Base-by-base conservation (phyloP, 2,888 invertebrate species). In the Protonemura montana region DNA sequence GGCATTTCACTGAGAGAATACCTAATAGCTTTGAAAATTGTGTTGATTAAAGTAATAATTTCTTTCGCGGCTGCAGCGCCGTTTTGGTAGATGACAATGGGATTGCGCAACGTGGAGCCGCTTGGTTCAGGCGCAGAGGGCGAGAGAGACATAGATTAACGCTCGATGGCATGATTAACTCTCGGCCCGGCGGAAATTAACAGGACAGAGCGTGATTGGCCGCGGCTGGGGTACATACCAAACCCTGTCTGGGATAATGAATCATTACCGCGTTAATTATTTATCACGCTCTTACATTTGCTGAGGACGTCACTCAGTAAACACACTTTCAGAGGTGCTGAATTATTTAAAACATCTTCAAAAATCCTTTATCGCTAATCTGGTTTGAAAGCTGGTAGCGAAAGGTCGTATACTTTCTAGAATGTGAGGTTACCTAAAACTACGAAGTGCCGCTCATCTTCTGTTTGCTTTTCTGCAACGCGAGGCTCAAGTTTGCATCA, bases 131-230 rank as follows among this genome's bases (percentile, higher is more conserved):
- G 35, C 35, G 35, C 59, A 21, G 59, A 59, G 59, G 2, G 21
- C 59, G 3, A 10, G 59, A 59, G 59, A 10, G 59, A 59, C 59
- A 10, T 59, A 59, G 59, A 59, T 59, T 59, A 59, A 21, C 59
- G 7, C 59, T 59, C 59, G 59, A 59, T 59, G 1, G 42, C 35
- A 35, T 35, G 35, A 35, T 35, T 35, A 35, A 35, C 35, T 35
- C 35, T 35, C 35, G 35, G 35, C 5, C 35, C 35, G 35, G 35
- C 35, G 84, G 84, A 84, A 76, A 84, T 84, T 84, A 84, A 76
- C 59, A 59, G 84, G 84, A 84, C 84, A 76, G 28, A 3, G 28
- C 27, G 59, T 76, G 28, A 42, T 42, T 84, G 84, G 84, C 29
- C 76, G 76, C 13, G 59, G 59, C 59, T 76, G 59, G 29, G 28